phyloP scores from a whole-genome alignment of 2,113 vertebrate genomes.

The Archilochus colubris region DNA sequence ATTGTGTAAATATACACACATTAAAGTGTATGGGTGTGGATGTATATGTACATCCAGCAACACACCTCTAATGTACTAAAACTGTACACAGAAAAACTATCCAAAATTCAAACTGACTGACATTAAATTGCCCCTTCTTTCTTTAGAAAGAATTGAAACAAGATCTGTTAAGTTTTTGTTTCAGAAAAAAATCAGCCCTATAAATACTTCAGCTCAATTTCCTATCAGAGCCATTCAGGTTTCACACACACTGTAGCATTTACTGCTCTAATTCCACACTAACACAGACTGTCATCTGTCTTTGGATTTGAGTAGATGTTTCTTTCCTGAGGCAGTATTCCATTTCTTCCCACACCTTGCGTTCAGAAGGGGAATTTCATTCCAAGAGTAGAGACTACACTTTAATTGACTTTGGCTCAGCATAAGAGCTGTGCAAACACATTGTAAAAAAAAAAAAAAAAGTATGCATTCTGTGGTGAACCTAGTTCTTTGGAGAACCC shows the following conservation, averaged over 20 bases:
- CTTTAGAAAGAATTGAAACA: neutral
- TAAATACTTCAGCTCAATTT: neutral
- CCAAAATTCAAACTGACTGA: neutral
- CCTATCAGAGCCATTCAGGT: neutral
- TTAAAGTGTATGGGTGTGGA: fast-evolving
- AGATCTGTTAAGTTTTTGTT: neutral
- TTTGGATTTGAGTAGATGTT: neutral
- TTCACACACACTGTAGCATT: neutral
- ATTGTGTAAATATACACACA: neutral
- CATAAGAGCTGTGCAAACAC: neutral
- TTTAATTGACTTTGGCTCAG: neutral
- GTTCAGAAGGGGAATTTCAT: neutral
- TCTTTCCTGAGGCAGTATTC: neutral
- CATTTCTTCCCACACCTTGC: neutral
- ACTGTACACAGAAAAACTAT: neutral
- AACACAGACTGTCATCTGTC: neutral
- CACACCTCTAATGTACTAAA: neutral
- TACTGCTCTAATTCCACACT: neutral
- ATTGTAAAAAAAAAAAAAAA: neutral
- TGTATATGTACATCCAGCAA: neutral
- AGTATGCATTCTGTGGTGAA: neutral
- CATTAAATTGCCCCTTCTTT: neutral
- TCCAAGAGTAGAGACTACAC: neutral
- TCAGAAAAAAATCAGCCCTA: neutral
- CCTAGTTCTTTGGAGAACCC: neutral